A percentile compares a stretch with the other conserved stretches of the same genome.
These are phyloP conservation scores for Morus bassanus DNA, from an alignment of 2,797 vertebrate genomes.

Conservation along the genomic window DNA sequence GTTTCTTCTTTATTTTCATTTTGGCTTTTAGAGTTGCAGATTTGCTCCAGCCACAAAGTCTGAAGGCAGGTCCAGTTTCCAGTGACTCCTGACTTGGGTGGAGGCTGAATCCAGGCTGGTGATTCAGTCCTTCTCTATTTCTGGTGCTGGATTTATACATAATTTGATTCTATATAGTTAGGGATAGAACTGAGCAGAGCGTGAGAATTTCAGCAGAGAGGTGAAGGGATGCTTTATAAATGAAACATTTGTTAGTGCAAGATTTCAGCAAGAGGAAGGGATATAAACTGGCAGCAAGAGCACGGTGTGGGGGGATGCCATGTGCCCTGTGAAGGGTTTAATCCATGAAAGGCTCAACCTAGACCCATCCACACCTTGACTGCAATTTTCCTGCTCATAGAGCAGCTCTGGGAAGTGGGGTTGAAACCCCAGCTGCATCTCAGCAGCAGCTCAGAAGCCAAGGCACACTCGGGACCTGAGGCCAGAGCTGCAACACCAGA, in stretches of 20 bases:
- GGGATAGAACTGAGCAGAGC: neutral
- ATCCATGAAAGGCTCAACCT: neutral
- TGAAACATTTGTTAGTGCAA: neutral
- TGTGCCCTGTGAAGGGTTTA: neutral
- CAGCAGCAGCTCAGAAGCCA: neutral
- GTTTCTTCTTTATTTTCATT: constrained; percentile 34
- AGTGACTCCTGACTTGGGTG: neutral
- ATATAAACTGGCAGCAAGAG: neutral
- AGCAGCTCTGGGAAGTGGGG: neutral
- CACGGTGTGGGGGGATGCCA: too few relatives aligned
- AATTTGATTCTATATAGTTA: neutral
- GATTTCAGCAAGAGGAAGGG: neutral
- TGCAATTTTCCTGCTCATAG: neutral
- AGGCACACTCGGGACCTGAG: rapidly evolving
- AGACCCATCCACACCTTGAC: neutral
- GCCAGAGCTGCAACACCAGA: neutral
- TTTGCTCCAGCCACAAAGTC: constrained; percentile 12
- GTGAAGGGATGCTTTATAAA: neutral
- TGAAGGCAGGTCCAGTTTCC: neutral
- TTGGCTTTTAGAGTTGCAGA: constrained; percentile 34
- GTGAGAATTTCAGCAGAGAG: neutral
- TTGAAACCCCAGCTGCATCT: neutral
- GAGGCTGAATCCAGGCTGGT: neutral
- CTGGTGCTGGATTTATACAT: neutral
- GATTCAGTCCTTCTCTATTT: constrained; percentile 6